Evolutionary conservation across 2,888 invertebrate genomes (phyloP).

Genomic region (Lagria hirta): DNA sequence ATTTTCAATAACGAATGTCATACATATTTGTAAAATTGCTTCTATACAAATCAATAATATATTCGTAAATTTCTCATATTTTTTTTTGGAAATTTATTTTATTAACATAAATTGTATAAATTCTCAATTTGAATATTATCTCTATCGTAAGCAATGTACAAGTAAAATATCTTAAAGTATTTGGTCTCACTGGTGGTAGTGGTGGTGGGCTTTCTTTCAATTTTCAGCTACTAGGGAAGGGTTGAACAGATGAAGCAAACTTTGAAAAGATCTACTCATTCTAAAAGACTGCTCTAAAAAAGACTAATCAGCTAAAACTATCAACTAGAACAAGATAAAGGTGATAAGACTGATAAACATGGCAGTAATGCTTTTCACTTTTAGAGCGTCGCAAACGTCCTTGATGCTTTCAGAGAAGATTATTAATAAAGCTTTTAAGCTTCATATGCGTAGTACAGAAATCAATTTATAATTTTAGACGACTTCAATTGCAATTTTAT

Average conservation of each 20-base stretch:
- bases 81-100: slow-evolving; percentile 29
- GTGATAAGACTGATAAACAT: slow-evolving; percentile 39
- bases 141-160: slow-evolving; percentile 39
- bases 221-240: slow-evolving; percentile 28
- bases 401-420: slow-evolving; percentile 30
- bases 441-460: slow-evolving; percentile 13
- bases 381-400: slow-evolving; percentile 30
- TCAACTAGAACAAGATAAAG: slow-evolving; percentile 33
- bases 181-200: slow-evolving; percentile 51
- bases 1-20: slow-evolving; percentile 43
- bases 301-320: slow-evolving; percentile 38
- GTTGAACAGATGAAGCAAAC: slow-evolving; percentile 32
- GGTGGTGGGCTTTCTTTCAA: not conserved
- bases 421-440: slow-evolving; percentile 5
- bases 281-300: slow-evolving; percentile 43
- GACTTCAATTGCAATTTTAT: no score
- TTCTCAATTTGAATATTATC: slow-evolving; percentile 19
- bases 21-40: slow-evolving; percentile 38
- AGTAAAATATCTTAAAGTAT: slow-evolving; percentile 49
- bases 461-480: no score
- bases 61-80: slow-evolving; percentile 29
- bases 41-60: slow-evolving; percentile 27
- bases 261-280: slow-evolving; percentile 27
- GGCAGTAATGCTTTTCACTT: slow-evolving; percentile 40
- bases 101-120: slow-evolving; percentile 41